phyloP scores from a whole-genome alignment of 1,140 invertebrate genomes.

The Neotoxoptera formosana region DNA sequence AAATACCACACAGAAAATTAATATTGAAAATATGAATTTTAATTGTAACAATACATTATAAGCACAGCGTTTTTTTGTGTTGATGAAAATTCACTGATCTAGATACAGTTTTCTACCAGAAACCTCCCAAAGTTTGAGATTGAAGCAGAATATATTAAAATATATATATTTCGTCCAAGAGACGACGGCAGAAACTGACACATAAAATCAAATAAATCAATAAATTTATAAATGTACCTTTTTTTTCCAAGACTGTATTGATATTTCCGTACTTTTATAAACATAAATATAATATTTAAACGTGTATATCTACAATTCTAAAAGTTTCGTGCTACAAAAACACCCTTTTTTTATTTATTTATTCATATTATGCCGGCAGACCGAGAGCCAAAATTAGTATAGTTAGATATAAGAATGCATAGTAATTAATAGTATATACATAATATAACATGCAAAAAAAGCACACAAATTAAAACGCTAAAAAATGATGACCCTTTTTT shows the following conservation, averaged over 20 bases:
- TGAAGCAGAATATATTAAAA: too few relatives aligned
- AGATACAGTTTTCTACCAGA: too few relatives aligned
- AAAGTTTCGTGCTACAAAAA: neutral
- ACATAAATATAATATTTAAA: neutral
- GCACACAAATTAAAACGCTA: neutral
- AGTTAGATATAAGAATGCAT: neutral
- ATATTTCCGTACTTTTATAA: neutral
- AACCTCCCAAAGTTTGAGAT: neutral
- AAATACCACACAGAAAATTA: too few relatives aligned
- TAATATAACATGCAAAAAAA: neutral
- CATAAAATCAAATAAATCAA: neutral
- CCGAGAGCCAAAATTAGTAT: neutral
- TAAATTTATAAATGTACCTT: neutral
- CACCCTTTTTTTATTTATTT: neutral
- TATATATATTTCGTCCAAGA: too few relatives aligned
- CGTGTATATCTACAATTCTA: neutral
- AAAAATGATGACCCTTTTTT: constrained; percentile 1
- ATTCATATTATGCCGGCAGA: neutral
- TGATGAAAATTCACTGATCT: too few relatives aligned
- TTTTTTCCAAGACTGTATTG: neutral
- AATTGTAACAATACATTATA: too few relatives aligned
- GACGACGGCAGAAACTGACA: neutral
- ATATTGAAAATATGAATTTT: too few relatives aligned
- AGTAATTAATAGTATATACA: neutral
- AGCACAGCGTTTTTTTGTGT: too few relatives aligned